Evolutionary conservation across 2,113 vertebrate species (phyloP).

Genomic region (Theropithecus gelada): DNA sequence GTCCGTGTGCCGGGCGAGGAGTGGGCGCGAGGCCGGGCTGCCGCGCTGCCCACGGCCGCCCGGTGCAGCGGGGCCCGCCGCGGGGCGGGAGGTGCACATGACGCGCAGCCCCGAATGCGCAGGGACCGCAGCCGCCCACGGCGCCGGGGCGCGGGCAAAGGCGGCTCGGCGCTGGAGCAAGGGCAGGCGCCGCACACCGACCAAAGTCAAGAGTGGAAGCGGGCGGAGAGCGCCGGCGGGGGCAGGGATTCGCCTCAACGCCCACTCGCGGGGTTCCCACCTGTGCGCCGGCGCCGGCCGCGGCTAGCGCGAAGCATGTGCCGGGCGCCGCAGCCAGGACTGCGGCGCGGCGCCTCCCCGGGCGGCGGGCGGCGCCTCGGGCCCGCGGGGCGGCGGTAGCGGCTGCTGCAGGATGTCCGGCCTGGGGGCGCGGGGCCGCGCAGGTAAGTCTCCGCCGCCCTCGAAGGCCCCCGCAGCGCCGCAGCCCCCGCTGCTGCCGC

Average conservation of each 20-base stretch:
- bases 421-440: slow-evolving; percentile 83
- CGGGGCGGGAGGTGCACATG: slow-evolving; percentile 31
- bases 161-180: slow-evolving; percentile 16
- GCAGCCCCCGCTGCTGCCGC: background rate
- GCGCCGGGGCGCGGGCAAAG: slow-evolving; percentile 3
- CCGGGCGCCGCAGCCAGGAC: slow-evolving; percentile 65
- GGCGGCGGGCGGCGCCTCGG: slow-evolving; percentile 72
- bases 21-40: slow-evolving; percentile 38
- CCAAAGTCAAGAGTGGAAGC: slow-evolving; percentile 38
- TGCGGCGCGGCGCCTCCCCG: slow-evolving; percentile 72
- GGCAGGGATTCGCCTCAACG: slow-evolving; percentile 2
- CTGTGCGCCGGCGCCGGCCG: slow-evolving; percentile 64
- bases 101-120: slow-evolving; percentile 52
- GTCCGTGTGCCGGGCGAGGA: background rate
- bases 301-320: slow-evolving; percentile 42
- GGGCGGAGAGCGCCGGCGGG: background rate
- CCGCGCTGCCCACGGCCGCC: background rate
- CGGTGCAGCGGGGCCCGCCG: background rate
- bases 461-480: background rate
- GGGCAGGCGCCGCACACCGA: slow-evolving; percentile 45
- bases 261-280: slow-evolving; percentile 65
- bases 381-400: slow-evolving; percentile 69
- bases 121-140: slow-evolving; percentile 54
- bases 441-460: slow-evolving; percentile 77
- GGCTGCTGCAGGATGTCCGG: slow-evolving; percentile 81